Percentiles rank a stretch among this genome's conserved stretches.
These are phyloP conservation scores for Sinelater perroti DNA, from an alignment of 2,888 invertebrate species.

Conservation along the genomic window DNA sequence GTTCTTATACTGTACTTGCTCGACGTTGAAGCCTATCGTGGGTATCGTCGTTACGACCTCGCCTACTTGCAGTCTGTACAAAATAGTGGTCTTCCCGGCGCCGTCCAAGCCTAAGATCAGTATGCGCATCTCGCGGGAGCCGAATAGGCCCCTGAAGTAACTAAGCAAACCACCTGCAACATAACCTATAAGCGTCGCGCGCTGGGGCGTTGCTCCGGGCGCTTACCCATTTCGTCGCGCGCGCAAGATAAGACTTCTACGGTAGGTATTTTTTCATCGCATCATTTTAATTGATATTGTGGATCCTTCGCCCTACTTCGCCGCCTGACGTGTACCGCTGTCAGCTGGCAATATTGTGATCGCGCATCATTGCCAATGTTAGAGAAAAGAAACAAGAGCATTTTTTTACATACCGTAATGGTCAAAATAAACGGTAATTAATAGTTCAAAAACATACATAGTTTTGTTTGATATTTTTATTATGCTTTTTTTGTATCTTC, in stretches of 20 bases:
- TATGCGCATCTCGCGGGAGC: slow-evolving; percentile 97
- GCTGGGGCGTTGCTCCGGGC: background rate
- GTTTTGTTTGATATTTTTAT: too few relatives aligned
- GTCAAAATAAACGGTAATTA: too few relatives aligned
- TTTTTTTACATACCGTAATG: too few relatives aligned
- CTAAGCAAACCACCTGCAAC: slow-evolving; percentile 91
- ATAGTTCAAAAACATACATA: too few relatives aligned
- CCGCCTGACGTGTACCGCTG: slow-evolving; percentile 16
- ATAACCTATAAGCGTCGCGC: slow-evolving; percentile 27
- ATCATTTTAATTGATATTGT: slow-evolving; percentile 12
- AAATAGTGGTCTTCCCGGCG: slow-evolving; percentile 98
- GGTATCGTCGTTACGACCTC: slow-evolving; percentile 99
- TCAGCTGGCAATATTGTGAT: background rate
- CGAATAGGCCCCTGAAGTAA: slow-evolving; percentile 95
- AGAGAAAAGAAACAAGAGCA: background rate
- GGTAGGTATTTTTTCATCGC: slow-evolving; percentile 3
- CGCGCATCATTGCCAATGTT: background rate
- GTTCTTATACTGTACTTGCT: slow-evolving; percentile 99
- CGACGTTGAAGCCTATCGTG: slow-evolving; percentile 99
- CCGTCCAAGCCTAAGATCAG: slow-evolving; percentile 97
- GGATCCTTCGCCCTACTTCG: background rate
- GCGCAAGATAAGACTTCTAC: background rate
- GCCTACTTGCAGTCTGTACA: slow-evolving; percentile 97
- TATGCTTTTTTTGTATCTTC: too few relatives aligned
- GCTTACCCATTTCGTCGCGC: slow-evolving; percentile 3